These are phyloP conservation scores for Antheraea mylitta DNA, from an alignment of 1,140 invertebrate species.

Conservation along the genomic window DNA sequence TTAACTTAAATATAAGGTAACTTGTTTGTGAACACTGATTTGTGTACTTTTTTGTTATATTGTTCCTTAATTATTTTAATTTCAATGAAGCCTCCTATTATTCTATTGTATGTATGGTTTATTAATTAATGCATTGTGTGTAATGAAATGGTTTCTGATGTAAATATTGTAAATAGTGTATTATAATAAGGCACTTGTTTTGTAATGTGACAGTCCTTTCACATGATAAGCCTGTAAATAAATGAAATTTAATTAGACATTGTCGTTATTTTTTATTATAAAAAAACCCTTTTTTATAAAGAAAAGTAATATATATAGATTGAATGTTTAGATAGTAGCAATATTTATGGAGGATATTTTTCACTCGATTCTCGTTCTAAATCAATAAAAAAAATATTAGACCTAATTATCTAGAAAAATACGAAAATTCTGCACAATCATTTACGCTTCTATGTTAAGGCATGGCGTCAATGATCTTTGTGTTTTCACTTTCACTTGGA, in stretches of 20 bases:
- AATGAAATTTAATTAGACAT: slow-evolving; percentile 67
- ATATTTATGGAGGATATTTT: too few relatives aligned
- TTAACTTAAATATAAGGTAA: slow-evolving; percentile 31
- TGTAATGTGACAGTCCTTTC: slow-evolving; percentile 72
- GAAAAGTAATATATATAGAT: too few relatives aligned
- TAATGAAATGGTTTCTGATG: slow-evolving; percentile 37
- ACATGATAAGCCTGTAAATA: slow-evolving; percentile 74
- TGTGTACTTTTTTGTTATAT: slow-evolving; percentile 56
- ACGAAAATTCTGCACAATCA: too few relatives aligned
- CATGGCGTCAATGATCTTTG: too few relatives aligned
- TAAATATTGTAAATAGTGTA: slow-evolving; percentile 73
- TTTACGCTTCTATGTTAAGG: too few relatives aligned
- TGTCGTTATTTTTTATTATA: slow-evolving; percentile 28
- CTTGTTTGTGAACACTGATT: slow-evolving; percentile 37
- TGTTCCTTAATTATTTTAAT: slow-evolving; percentile 45
- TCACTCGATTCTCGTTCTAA: too few relatives aligned
- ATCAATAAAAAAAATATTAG: too few relatives aligned
- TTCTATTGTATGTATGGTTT: slow-evolving; percentile 27
- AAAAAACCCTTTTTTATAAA: background rate
- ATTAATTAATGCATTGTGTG: slow-evolving; percentile 54
- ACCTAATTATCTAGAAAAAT: too few relatives aligned
- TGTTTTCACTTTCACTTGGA: too few relatives aligned
- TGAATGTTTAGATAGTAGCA: too few relatives aligned
- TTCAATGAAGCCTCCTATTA: slow-evolving; percentile 21
- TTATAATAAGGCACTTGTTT: slow-evolving; percentile 64